phyloP scores from a whole-genome alignment of 2,888 invertebrate species.

The Carpatolechia fugitivella region DNA sequence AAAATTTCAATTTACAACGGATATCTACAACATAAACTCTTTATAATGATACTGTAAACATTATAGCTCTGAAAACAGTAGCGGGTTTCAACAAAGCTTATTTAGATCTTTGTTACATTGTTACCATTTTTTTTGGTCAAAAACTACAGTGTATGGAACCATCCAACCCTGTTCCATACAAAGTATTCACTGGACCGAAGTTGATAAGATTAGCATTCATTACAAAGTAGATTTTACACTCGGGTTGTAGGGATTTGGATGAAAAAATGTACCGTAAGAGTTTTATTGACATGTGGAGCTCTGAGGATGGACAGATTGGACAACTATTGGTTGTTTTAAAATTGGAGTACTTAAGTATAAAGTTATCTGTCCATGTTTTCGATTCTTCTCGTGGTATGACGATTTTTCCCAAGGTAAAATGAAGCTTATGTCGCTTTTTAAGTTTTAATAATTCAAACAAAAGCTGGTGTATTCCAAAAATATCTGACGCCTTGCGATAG shows the following conservation, averaged over 20 bases:
- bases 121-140: constrained; percentile 11
- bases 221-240: constrained; percentile 39
- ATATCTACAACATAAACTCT: neutral
- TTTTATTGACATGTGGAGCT: too few relatives aligned
- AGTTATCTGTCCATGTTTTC: too few relatives aligned
- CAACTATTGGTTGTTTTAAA: too few relatives aligned
- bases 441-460: too few relatives aligned
- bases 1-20: too few relatives aligned
- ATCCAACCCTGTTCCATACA: constrained; percentile 24
- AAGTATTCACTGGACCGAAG: constrained; percentile 19
- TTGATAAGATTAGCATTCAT: constrained; percentile 30
- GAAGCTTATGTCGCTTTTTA: too few relatives aligned
- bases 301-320: too few relatives aligned
- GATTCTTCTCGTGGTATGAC: too few relatives aligned
- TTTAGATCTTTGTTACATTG: constrained; percentile 16
- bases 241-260: constrained; percentile 25
- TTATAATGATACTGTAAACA: constrained; percentile 5
- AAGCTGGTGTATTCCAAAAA: too few relatives aligned
- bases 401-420: too few relatives aligned
- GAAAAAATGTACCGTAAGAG: constrained; percentile 22
- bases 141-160: constrained; percentile 6
- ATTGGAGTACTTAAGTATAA: too few relatives aligned
- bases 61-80: constrained; percentile 17
- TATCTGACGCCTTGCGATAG: too few relatives aligned
- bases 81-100: constrained; percentile 15